Evolutionary conservation across 92 coral and sea anemone genomes (phyloP), one percentile per base, ranked within the genome.

Genomic region (Palythoa heliodiscus): DNA sequence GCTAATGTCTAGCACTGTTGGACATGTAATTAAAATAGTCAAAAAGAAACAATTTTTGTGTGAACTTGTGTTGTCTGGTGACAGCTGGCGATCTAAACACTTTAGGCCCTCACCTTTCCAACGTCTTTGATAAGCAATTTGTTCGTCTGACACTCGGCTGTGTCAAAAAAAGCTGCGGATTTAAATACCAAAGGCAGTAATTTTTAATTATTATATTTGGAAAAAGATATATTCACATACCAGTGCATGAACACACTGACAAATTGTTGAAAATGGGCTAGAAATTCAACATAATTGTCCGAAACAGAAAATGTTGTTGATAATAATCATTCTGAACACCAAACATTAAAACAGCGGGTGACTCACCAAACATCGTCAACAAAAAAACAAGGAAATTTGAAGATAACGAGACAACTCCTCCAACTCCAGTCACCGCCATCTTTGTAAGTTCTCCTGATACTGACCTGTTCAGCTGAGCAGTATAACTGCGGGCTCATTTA

Each of bases 51-150:
- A 64, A 20, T 23, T 52, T 29, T 76, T 76, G 16, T 37, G 54
- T 64, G 14, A 9, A 22, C 39, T 11, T 0, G 40, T 7, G 73
- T 47, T 63, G 74, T 67, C 84, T 52, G n/a, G 72, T 63, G 73
- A 80, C 84, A 67, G 73, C 84, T 79, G 35, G 54, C 43, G 10
- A 15, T 35, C 50, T 25, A 37, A 58, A 58, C 7, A 17, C 35
- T 55, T 77, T 58, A 2, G 12, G 25, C 20, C 40, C 88, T 40
- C 75, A 93, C 97, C 93, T 93, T 90, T 16, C 72, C 90, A 3
- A 90, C 60, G 53, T 93, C 95, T 76, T 88, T 77, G 66, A 93
- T 89, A 69, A 92, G 38, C 19, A 93, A 83, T 80, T 80, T 80
- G 84, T 80, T 80, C 75, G 60, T 66, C 54, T 80, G 58, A 67